phyloP scores from a whole-genome alignment of 1,140 invertebrate genomes.

The Pogonomyrmex californicus region DNA sequence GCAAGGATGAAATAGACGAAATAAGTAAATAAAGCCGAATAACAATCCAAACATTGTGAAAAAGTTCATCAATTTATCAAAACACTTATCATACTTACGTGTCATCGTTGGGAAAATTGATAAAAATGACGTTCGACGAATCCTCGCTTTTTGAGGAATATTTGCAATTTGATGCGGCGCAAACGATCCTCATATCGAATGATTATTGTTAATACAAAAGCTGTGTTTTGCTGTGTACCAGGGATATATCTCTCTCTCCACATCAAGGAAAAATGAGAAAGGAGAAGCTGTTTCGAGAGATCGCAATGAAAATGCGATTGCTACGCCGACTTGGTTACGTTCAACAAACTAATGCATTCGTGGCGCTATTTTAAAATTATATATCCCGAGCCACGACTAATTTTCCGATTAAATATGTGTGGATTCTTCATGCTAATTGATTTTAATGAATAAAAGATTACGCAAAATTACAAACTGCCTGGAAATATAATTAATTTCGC shows the following conservation, averaged over 20 bases:
- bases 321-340: neutral
- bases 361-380: constrained; percentile 27
- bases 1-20: neutral
- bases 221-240: neutral
- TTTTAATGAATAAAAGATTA: constrained; percentile 19
- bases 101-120: constrained; percentile 70
- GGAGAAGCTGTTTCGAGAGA: neutral
- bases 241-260: neutral
- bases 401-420: neutral
- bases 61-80: neutral
- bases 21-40: neutral
- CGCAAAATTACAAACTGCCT: neutral
- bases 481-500: constrained; percentile 24
- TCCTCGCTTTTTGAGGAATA: constrained; percentile 66
- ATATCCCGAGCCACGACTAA: neutral
- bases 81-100: constrained; percentile 54
- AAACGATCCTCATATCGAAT: constrained; percentile 62
- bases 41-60: neutral
- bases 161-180: constrained; percentile 67
- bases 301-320: neutral
- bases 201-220: neutral
- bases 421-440: neutral
- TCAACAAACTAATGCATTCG: neutral
- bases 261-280: neutral
- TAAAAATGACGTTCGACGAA: constrained; percentile 58